phyloP scores from a whole-genome alignment of 2,113 vertebrate species.

The Anhinga rufa region DNA sequence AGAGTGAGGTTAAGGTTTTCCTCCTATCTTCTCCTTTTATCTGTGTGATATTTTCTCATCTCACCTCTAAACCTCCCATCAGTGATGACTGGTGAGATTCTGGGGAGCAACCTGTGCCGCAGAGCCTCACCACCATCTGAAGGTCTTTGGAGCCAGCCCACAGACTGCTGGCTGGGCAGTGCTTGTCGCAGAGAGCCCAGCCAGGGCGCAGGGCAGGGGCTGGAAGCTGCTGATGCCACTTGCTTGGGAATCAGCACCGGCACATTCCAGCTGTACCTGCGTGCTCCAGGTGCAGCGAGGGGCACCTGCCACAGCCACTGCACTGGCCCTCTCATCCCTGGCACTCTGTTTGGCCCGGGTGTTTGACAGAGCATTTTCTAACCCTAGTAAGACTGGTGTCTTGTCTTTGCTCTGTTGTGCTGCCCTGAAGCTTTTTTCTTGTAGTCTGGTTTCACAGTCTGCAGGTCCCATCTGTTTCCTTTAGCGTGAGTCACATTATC shows the following conservation, averaged over 20 bases:
- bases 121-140: neutral
- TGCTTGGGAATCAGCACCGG: neutral
- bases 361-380: neutral
- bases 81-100: neutral
- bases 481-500: neutral
- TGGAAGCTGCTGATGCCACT: neutral
- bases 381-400: neutral
- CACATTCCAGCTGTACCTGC: neutral
- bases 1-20: constrained; percentile 56
- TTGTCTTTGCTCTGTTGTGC: neutral
- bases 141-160: neutral
- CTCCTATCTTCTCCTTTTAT: constrained; percentile 50
- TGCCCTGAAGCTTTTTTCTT: neutral
- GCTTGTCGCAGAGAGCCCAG: neutral
- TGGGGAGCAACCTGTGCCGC: neutral
- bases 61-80: constrained; percentile 21
- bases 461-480: neutral
- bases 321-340: neutral
- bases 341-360: rapidly evolving
- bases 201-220: neutral
- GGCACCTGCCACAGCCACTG: rapidly evolving
- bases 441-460: neutral
- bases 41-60: constrained; percentile 51
- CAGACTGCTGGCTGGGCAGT: neutral
- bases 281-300: neutral